Evolutionary conservation across 2,113 vertebrate species (phyloP).

Genomic region (Aphelocoma coerulescens): DNA sequence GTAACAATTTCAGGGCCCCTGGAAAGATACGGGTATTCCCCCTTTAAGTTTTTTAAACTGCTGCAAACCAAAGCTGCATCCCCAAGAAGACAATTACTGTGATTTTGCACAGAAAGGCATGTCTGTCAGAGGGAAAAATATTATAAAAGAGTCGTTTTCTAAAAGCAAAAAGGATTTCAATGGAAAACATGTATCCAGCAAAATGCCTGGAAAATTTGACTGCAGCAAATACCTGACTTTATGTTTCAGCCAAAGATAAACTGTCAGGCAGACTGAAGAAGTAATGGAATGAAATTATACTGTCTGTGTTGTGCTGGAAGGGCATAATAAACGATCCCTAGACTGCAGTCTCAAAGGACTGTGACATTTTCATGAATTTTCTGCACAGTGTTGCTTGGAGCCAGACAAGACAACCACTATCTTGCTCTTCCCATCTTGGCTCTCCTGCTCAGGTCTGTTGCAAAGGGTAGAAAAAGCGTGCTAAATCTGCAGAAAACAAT

Average conservation of each 20-base stretch:
- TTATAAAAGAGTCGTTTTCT: not conserved
- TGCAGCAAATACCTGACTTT: conserved; percentile 15
- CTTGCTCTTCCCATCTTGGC: not conserved
- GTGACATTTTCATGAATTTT: conserved; percentile 18
- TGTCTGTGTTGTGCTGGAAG: not conserved
- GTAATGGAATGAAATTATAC: conserved; percentile 35
- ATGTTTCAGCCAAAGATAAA: conserved; percentile 20
- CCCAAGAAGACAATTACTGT: not conserved
- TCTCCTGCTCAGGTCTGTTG: not conserved
- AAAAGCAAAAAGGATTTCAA: not conserved
- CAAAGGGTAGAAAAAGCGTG: not conserved
- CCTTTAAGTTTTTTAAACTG: not conserved
- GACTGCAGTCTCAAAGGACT: not conserved
- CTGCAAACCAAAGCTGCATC: not conserved
- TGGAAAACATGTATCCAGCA: not conserved
- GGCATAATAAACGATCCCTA: conserved; percentile 6
- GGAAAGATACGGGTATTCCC: not conserved
- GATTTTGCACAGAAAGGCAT: not conserved
- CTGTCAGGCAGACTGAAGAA: conserved; percentile 9
- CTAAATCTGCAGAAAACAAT: not conserved
- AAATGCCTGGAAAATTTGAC: conserved; percentile 7
- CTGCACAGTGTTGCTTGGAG: not conserved
- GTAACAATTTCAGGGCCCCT: not conserved
- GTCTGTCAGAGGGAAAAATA: not conserved
- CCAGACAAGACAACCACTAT: not conserved